Percentiles rank a stretch among this genome's conserved stretches.
Conservation (phyloP, 1,140 invertebrate species). For the Tigriopus japonicus region DNA sequence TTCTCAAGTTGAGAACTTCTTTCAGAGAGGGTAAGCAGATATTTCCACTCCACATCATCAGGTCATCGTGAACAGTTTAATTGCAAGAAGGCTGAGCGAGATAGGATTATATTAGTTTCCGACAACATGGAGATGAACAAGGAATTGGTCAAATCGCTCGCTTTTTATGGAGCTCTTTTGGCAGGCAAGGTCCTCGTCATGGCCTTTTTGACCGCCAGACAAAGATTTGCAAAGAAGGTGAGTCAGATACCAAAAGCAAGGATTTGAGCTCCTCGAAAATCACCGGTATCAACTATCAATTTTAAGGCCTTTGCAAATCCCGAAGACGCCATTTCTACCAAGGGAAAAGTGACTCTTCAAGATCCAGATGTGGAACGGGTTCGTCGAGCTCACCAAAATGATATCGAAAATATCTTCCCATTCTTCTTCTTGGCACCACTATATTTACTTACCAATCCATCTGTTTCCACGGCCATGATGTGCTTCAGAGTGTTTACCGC, state of each 20-base stretch:
- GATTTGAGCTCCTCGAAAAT: too few species aligned
- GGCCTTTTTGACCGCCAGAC: constrained; percentile 31
- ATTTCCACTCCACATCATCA: too few species aligned
- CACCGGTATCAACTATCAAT: too few species aligned
- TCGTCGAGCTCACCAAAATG: constrained; percentile 40
- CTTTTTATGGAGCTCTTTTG: constrained; percentile 37
- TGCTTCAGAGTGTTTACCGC: constrained; percentile 38
- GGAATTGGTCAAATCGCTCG: constrained; percentile 30
- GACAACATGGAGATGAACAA: too few species aligned
- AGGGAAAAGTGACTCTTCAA: constrained; percentile 28
- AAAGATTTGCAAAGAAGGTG: constrained; percentile 38
- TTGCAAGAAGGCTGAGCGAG: too few species aligned
- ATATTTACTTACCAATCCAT: constrained; percentile 38
- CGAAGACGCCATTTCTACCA: constrained; percentile 31
- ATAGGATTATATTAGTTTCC: too few species aligned
- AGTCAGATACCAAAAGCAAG: too few species aligned
- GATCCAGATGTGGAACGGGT: constrained; percentile 37
- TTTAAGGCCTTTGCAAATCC: constrained; percentile 36
- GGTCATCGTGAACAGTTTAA: too few species aligned
- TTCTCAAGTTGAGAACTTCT: too few species aligned
- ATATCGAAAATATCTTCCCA: constrained; percentile 44
- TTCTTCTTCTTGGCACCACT: constrained; percentile 39
- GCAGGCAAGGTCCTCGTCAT: constrained; percentile 39
- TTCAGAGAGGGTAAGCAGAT: too few species aligned
- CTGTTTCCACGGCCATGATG: constrained; percentile 29